phyloP scores from a whole-genome alignment of 2,113 vertebrate genomes.

The Lates calcarifer region DNA sequence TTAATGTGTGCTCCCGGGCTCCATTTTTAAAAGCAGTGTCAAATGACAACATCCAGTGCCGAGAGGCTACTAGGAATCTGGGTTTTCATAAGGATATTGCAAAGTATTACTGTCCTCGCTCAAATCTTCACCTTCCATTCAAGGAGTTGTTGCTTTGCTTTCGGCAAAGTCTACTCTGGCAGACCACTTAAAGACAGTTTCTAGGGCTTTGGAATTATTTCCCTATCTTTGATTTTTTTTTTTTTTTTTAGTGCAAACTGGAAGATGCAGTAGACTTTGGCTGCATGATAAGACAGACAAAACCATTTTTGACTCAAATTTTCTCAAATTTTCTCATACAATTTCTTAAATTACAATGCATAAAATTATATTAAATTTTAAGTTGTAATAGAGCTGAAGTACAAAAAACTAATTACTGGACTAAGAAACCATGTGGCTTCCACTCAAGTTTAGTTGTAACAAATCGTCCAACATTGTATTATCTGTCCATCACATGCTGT shows the following conservation, averaged over 20 bases:
- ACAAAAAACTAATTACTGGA: too few species aligned
- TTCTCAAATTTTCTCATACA: too few species aligned
- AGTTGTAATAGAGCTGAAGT: too few species aligned
- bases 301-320: too few species aligned
- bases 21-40: conserved; percentile 18
- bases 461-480: conserved; percentile 31
- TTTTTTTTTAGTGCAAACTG: not conserved
- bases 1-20: conserved; percentile 30
- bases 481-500: conserved; percentile 52
- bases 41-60: conserved; percentile 20
- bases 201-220: not conserved
- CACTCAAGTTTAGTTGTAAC: conserved; percentile 24
- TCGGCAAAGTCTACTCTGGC: not conserved
- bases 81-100: conserved; percentile 27
- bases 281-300: not conserved
- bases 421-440: conserved; percentile 5
- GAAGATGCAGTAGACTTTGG: not conserved
- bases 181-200: not conserved
- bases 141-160: not conserved
- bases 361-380: too few species aligned
- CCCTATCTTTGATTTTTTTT: not conserved
- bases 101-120: conserved; percentile 9
- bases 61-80: conserved; percentile 30
- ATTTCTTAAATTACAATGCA: too few species aligned
- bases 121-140: conserved; percentile 26